phyloP scores from a whole-genome alignment of 2,113 vertebrate genomes.

The Ardeotis arabs region DNA sequence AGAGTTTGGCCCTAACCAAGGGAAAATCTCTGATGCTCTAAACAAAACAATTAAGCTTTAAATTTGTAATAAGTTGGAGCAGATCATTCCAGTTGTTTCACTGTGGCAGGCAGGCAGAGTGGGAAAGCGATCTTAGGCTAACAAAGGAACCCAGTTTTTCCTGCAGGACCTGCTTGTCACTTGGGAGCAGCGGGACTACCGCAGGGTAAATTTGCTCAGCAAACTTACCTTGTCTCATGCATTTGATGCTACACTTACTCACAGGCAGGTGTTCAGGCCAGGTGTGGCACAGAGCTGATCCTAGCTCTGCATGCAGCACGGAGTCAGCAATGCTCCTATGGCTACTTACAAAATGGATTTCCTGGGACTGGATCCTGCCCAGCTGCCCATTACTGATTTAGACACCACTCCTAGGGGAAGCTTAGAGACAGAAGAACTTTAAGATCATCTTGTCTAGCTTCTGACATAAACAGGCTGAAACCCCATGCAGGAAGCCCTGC shows the following conservation, averaged over 20 bases:
- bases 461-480: background rate
- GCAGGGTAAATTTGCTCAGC: background rate
- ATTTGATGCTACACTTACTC: background rate
- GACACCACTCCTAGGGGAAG: background rate
- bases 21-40: background rate
- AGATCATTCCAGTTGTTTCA: background rate
- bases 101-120: background rate
- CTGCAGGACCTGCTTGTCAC: background rate
- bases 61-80: background rate
- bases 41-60: background rate
- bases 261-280: background rate
- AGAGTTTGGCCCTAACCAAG: background rate
- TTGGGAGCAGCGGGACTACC: background rate
- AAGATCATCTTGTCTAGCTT: background rate
- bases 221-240: accelerated
- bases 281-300: background rate
- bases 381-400: background rate
- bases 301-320: background rate
- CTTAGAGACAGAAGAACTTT: background rate
- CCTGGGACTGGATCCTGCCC: background rate
- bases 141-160: background rate
- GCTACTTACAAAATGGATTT: background rate
- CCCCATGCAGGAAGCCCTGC: background rate
- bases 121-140: background rate
- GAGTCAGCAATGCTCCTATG: background rate